Base-by-base conservation (phyloP, 2,113 vertebrate genomes). In the Oceanites oceanicus region DNA sequence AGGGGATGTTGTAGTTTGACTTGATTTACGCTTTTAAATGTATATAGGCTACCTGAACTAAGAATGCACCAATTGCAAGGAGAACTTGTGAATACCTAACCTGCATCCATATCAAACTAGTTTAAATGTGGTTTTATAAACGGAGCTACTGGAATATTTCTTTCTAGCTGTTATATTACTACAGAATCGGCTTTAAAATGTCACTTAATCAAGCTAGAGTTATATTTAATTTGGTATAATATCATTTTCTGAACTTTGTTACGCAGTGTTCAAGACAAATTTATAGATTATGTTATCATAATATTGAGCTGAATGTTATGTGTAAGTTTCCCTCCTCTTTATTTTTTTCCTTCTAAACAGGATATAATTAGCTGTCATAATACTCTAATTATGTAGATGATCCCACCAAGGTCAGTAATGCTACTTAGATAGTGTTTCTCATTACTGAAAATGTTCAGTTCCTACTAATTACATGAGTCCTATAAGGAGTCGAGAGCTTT, bases 251-350 rank as follows among this genome's bases (percentile, higher is more conserved):
- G 26, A 68, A 9, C 25, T 56, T 71, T 52, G 18, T 45, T 45
- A 49, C 49, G n/a, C 6, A 13, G 4, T 16, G 36, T 22, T 63
- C 15, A 36, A 36, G 26, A 21, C 50, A 10, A 56, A 40, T 7
- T 3, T 42, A 3, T 16, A 49, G 9, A 10, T 47, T 42, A 0
- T 55, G 26, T 38, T 84, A 6, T 15, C 6, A 1, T 78, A 27
- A 5, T n/a, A 2, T 5, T 58, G 50, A 92, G 52, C 23, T 44
- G 29, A 55, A 13, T 34, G 13, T 25, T 6, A 5, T 4, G 3
- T 45, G 6, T 49, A 32, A 62, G 13, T 61, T 84, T 88, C 19
- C 52, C 1, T 76, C 12, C 2, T 29, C 14, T n/a, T 47, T 27
- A 5, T 56, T 45, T 55, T 55, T 47, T 71, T 75, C 22, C 15